These are phyloP conservation scores for Danio aesculapii DNA, from an alignment of 2,797 vertebrate genomes.

Conservation along the genomic window DNA sequence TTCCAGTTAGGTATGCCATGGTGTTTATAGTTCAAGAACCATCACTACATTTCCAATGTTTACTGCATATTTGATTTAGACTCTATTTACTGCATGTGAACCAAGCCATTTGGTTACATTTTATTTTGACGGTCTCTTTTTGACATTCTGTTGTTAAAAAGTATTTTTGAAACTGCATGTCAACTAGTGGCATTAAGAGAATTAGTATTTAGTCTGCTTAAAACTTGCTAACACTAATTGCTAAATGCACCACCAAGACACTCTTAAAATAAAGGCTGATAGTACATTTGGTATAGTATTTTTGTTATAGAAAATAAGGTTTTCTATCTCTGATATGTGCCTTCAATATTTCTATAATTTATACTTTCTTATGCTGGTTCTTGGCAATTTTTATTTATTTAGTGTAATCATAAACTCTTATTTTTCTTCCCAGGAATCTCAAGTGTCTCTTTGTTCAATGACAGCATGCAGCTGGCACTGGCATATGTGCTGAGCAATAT, in stretches of 20 bases:
- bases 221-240: no score
- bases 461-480: not conserved
- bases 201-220: no score
- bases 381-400: not conserved
- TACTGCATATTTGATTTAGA: not conserved
- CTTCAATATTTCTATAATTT: not conserved
- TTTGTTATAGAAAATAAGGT: not conserved
- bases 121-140: no score
- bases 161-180: no score
- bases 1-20: conserved; percentile 86
- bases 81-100: not conserved
- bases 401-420: conserved; percentile 10
- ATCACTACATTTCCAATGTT: not conserved
- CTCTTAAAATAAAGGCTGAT: not conserved
- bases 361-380: not conserved
- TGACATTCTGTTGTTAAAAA: no score
- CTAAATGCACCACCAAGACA: no score
- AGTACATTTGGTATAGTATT: not conserved
- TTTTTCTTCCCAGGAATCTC: not conserved
- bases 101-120: no score
- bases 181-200: no score
- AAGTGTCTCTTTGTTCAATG: conserved; percentile 1
- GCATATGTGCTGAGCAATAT: not conserved
- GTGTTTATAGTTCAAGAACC: not conserved
- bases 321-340: conserved; percentile 8